Evolutionary conservation across 2,888 invertebrate species (phyloP).

Genomic region (Andricus quercusramuli): DNA sequence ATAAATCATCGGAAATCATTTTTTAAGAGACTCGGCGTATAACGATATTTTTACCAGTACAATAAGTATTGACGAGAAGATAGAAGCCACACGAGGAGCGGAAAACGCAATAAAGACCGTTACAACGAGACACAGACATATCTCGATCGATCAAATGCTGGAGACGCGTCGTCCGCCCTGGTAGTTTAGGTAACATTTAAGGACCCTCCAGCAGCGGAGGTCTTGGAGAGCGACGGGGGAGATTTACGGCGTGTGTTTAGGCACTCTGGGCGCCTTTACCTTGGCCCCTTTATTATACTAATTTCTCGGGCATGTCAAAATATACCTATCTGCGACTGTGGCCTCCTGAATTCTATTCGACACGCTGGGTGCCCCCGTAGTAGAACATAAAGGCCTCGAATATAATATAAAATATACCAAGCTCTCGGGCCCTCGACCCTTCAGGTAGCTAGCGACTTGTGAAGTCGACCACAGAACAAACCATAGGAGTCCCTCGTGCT

Average conservation of each 20-base stretch:
- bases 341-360: constrained; percentile 72
- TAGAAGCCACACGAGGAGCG: constrained; percentile 20
- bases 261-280: constrained; percentile 64
- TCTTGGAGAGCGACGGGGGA: constrained; percentile 51
- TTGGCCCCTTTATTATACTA: constrained; percentile 75
- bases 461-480: constrained; percentile 48
- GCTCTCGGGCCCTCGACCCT: constrained; percentile 46
- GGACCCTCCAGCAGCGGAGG: constrained; percentile 50
- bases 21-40: constrained; percentile 20
- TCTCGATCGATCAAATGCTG: constrained; percentile 53
- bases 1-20: constrained; percentile 32
- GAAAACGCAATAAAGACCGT: constrained; percentile 45
- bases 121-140: constrained; percentile 44
- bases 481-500: constrained; percentile 45
- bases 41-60: constrained; percentile 33
- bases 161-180: constrained; percentile 51
- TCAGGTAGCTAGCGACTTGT: constrained; percentile 53
- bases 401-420: constrained; percentile 69
- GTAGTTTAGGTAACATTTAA: constrained; percentile 50
- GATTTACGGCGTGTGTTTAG: constrained; percentile 77
- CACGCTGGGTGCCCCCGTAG: constrained; percentile 75
- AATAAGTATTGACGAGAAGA: constrained; percentile 38
- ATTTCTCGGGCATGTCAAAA: constrained; percentile 77
- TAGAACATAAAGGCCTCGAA: constrained; percentile 70
- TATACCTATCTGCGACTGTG: constrained; percentile 57